Evolutionary conservation across 2,888 invertebrate genomes (phyloP), one percentile per base, ranked within the genome.

Genomic region (Biston stratarius): DNA sequence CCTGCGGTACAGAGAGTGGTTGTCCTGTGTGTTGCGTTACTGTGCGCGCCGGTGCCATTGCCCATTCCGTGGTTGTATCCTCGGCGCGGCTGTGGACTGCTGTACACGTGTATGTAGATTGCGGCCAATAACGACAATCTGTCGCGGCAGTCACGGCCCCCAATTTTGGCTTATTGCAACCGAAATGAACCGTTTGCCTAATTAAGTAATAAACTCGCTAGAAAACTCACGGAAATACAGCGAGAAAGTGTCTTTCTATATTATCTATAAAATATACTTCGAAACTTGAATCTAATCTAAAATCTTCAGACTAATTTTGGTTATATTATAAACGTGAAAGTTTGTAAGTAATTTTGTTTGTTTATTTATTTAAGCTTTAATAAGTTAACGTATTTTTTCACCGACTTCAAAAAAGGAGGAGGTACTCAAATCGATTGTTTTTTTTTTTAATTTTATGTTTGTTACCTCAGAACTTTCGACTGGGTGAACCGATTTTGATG

Each of bases 41-140:
- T 48, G 48, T 48, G 11, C 48, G n/a, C 24, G 3, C 3, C 24
- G 1, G 24, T 3, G 24, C 1, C 48, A 33, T 33, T 48, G 24
- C 34, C 51, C 9, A 36, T 36, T 36, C n/a, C 14, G 36, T 51
- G 51, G 36, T 51, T 33, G 33, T 36, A 7, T 24, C 14, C 47
- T 11, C 0, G 40, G 34, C n/a, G n/a, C n/a, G n/a, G n/a, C n/a
- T n/a, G n/a, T n/a, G n/a, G n/a, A n/a, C n/a, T n/a, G n/a, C n/a
- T n/a, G n/a, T n/a, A 10, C 51, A 42, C 57, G 57, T 38, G 38
- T 38, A 70, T 72, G 65, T 71, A 68, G 67, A 51, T 15, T 40
- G 63, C 56, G 49, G 67, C 61, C 57, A 60, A 70, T 74, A 69
- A 69, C 57, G 60, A 52, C 73, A 67, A 70, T 63, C 74, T 73